Conservation (phyloP, 1,140 invertebrate genomes). For the Phthorimaea operculella region DNA sequence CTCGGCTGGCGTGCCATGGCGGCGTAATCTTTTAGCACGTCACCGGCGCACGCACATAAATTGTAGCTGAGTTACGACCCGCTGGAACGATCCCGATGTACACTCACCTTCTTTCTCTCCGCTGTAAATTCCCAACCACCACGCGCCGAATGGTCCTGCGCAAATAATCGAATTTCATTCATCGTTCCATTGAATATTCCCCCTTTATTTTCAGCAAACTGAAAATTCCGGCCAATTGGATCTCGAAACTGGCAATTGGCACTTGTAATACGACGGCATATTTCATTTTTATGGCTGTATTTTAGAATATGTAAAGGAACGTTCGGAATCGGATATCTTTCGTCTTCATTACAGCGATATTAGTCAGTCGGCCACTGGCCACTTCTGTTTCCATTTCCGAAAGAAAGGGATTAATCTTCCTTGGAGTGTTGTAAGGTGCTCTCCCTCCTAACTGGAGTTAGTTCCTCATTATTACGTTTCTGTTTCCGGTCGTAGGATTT, state of each 20-base stretch:
- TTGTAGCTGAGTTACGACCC: conserved; percentile 47
- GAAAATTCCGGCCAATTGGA: conserved; percentile 20
- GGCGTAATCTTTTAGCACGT: conserved; percentile 58
- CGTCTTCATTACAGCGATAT: neutral
- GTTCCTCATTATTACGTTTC: conserved; percentile 62
- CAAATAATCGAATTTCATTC: conserved; percentile 31
- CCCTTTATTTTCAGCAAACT: conserved; percentile 22
- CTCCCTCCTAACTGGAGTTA: conserved; percentile 35
- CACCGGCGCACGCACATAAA: conserved; percentile 62
- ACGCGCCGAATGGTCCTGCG: conserved; percentile 24
- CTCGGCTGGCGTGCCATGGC: neutral
- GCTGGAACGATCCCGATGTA: conserved; percentile 38
- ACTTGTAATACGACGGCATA: neutral
- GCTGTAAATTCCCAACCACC: conserved; percentile 44
- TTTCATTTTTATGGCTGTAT: conserved; percentile 1
- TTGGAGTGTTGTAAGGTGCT: conserved; percentile 9
- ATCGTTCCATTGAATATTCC: conserved; percentile 23
- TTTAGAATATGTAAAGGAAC: neutral
- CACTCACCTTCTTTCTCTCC: conserved; percentile 37
- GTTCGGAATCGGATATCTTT: neutral
- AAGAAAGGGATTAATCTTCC: conserved; percentile 29
- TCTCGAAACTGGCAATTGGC: conserved; percentile 5
- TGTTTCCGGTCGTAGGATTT: conserved; percentile 60
- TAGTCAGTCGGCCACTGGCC: neutral
- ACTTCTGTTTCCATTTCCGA: conserved; percentile 3